Evolutionary conservation across 2,797 vertebrate genomes (phyloP).

Genomic region (Lacerta bilineata): DNA sequence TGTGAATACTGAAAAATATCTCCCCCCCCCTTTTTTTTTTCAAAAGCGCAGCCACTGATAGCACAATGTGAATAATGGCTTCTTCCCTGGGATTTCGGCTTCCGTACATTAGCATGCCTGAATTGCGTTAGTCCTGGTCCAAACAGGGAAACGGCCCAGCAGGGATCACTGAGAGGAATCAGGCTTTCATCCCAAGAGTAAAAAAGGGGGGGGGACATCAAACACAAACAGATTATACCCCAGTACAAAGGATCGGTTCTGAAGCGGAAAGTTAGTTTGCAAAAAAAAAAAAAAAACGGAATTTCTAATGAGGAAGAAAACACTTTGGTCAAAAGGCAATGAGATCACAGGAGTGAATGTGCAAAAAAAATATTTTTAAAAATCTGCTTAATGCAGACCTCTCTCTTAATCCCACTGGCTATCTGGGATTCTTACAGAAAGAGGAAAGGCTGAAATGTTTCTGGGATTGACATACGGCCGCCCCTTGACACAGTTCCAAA

Average conservation of each 20-base stretch:
- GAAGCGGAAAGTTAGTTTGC: conserved; percentile 18
- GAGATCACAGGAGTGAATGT: conserved; percentile 6
- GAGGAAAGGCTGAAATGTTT: not conserved
- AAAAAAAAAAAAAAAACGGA: not conserved
- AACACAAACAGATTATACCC: conserved; percentile 39
- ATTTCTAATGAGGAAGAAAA: not conserved
- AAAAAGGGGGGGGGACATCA: conserved; percentile 36
- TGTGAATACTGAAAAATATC: conserved; percentile 30
- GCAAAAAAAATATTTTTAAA: not conserved
- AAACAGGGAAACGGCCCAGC: conserved; percentile 35
- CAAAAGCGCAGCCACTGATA: not conserved
- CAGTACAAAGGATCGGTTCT: conserved; percentile 41
- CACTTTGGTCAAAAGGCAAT: conserved; percentile 36
- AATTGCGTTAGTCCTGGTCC: conserved; percentile 34
- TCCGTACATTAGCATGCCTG: conserved; percentile 24
- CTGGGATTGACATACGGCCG: not conserved
- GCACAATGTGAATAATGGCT: conserved; percentile 26
- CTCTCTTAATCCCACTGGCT: not conserved
- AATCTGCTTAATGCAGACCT: not conserved
- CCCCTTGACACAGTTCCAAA: not conserved
- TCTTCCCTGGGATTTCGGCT: conserved; percentile 45
- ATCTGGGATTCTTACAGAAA: not conserved
- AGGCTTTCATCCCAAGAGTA: conserved; percentile 39
- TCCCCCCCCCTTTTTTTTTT: not conserved
- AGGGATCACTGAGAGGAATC: conserved; percentile 10